These are phyloP conservation scores for Diorhabda elongata DNA, from an alignment of 1,140 invertebrate genomes.

Conservation along the genomic window DNA sequence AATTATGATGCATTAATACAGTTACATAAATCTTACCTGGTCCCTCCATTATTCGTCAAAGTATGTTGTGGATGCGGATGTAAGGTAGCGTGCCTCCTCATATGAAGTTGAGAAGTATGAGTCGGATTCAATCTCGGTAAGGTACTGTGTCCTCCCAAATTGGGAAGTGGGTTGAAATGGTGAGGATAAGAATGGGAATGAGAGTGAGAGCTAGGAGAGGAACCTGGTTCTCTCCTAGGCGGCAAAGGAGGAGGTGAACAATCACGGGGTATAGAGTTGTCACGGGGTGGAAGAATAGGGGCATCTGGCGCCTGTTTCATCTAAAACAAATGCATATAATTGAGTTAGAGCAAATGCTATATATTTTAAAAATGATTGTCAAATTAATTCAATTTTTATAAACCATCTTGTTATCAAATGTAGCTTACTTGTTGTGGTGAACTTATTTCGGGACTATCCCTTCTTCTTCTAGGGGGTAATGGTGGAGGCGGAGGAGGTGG, in stretches of 20 bases:
- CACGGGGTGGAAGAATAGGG: slow-evolving; percentile 55
- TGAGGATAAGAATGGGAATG: slow-evolving; percentile 35
- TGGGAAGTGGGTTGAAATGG: slow-evolving; percentile 36
- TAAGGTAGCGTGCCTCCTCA: slow-evolving; percentile 39
- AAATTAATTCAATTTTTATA: too few species aligned
- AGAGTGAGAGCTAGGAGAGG: slow-evolving; percentile 48
- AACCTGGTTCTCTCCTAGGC: slow-evolving; percentile 52
- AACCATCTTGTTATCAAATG: too few species aligned
- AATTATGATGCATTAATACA: too few species aligned
- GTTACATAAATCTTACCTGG: slow-evolving; percentile 30
- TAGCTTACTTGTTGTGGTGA: slow-evolving; percentile 52
- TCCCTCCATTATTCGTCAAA: slow-evolving; percentile 29
- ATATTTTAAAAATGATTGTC: not conserved
- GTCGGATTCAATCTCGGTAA: slow-evolving; percentile 49
- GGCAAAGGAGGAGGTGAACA: slow-evolving; percentile 60
- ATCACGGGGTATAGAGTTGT: slow-evolving; percentile 43
- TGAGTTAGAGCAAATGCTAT: too few species aligned
- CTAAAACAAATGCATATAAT: slow-evolving; percentile 25
- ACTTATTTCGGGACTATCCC: slow-evolving; percentile 57
- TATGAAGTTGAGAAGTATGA: slow-evolving; percentile 42
- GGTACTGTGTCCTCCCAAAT: slow-evolving; percentile 47
- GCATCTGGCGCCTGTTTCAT: slow-evolving; percentile 55
- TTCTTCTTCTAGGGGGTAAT: slow-evolving; percentile 56
- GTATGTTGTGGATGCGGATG: slow-evolving; percentile 29
- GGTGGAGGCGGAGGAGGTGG: slow-evolving; percentile 53